These are phyloP conservation scores for Antheraea yamamai DNA, from an alignment of 2,888 invertebrate species.

Conservation along the genomic window DNA sequence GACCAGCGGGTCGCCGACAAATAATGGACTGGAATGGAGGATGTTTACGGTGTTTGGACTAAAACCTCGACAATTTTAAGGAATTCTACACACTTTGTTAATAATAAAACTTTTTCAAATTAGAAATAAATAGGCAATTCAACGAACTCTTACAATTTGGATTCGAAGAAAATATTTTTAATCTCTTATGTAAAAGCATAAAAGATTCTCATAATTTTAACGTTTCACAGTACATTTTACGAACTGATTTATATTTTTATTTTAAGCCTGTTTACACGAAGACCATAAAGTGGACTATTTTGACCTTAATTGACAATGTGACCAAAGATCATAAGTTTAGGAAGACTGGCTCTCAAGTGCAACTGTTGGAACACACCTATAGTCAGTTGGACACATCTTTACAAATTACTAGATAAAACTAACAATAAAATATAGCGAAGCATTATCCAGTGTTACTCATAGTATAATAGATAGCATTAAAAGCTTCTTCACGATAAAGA, in stretches of 20 bases:
- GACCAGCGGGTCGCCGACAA: conserved; percentile 19
- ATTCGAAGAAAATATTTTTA: neutral
- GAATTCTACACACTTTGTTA: conserved; percentile 21
- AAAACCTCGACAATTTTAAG: conserved; percentile 18
- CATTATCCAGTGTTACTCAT: too few relatives aligned
- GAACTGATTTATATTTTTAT: neutral
- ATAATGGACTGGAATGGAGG: conserved; percentile 20
- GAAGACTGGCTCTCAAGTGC: too few relatives aligned
- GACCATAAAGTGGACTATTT: neutral
- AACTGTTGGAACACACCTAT: too few relatives aligned
- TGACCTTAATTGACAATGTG: neutral
- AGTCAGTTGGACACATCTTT: too few relatives aligned
- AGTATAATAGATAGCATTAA: too few relatives aligned
- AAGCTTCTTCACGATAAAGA: too few relatives aligned
- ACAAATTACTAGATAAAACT: too few relatives aligned
- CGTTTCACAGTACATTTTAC: neutral
- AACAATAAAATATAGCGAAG: too few relatives aligned
- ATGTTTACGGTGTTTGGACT: conserved; percentile 17
- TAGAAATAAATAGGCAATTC: conserved; percentile 18
- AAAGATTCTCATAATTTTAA: neutral
- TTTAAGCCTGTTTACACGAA: neutral
- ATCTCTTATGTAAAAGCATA: neutral
- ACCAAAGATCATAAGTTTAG: too few relatives aligned
- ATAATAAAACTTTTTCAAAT: conserved; percentile 19
- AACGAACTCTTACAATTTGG: conserved; percentile 13